A percentile compares a stretch with the other conserved stretches of the same genome.
Evolutionary conservation across 1,140 invertebrate genomes (phyloP).

Genomic region (Zaprionus kolodkinae): DNA sequence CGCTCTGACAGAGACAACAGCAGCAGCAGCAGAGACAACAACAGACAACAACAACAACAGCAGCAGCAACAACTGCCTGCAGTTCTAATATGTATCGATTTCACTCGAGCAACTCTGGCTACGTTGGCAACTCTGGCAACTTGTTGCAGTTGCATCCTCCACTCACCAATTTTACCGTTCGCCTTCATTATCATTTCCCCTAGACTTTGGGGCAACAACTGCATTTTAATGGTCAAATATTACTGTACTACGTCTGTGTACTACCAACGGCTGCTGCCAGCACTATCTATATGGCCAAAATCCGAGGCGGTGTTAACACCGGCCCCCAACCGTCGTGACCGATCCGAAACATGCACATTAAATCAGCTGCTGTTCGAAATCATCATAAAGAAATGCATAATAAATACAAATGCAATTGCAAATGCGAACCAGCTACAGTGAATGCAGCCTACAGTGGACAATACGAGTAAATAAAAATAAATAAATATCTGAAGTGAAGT

Average conservation of each 20-base stretch:
- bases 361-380: constrained; percentile 65
- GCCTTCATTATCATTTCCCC: constrained; percentile 77
- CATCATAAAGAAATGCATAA: constrained; percentile 61
- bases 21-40: constrained; percentile 1
- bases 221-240: constrained; percentile 79
- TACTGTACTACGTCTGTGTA: constrained; percentile 21
- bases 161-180: constrained; percentile 64
- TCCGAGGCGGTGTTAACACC: constrained; percentile 71
- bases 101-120: constrained; percentile 33
- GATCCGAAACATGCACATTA: constrained; percentile 56
- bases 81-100: constrained; percentile 64
- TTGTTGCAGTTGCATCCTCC: constrained; percentile 50
- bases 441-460: neutral
- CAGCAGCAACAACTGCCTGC: constrained; percentile 37
- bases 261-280: constrained; percentile 42
- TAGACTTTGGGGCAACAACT: constrained; percentile 45
- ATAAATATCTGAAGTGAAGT: neutral
- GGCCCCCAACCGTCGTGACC: constrained; percentile 72
- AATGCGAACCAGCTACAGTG: constrained; percentile 19
- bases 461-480: neutral
- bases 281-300: constrained; percentile 46
- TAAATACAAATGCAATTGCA: constrained; percentile 42
- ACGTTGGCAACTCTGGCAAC: constrained; percentile 16
- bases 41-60: constrained; percentile 9
- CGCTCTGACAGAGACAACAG: constrained; percentile 7